Evolutionary conservation across 2,113 vertebrate species (phyloP), one percentile per base, ranked within the genome.

Genomic region (Sciurus niger): DNA sequence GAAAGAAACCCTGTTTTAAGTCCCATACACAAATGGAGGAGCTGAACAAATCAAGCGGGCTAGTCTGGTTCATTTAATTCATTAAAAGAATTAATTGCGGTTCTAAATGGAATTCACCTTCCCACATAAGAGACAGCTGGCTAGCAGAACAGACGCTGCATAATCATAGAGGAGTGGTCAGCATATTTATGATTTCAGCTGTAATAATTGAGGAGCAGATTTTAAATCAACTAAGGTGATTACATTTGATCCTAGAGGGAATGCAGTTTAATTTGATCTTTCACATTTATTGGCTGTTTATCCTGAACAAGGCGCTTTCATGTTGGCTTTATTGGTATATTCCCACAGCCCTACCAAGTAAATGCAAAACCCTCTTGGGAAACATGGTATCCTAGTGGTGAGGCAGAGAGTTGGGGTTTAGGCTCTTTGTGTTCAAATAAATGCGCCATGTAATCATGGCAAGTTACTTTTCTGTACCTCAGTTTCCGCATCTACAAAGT

Each of bases 51-150:
- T 68, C 68, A 53, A 65, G 32, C 12, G 16, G 48, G 60, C 32
- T 28, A 4, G 17, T 74, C 68, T 60, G 76, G 74, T 90, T 79
- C 18, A 43, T 76, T 67, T n/a, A 80, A 84, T 40, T 67, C 58
- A 87, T 46, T 60, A 78, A 80, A 82, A n/a, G 83, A 76, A 82
- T 74, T 67, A 58, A 63, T 7, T 40, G 48, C 48, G 32, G 84
- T 30, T 92, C 58, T 48, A 43, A 51, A 88, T 77, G 53, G 72
- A 86, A 93, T 72, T 87, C 25, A 55, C 46, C 60, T 96, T 72
- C 51, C 72, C 46, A 72, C 24, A 7, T 58, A 28, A 48, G 51
- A 92, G 67, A 30, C 43, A 20, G 22, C 32, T 65, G 34, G 34
- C 32, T 24, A 22, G 40, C 3, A 20, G 32, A 37, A 4, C 0